Percentiles rank a stretch among this genome's conserved stretches.
Conservation (phyloP, 2,888 invertebrate genomes). For the Mystacides longicornis region DNA sequence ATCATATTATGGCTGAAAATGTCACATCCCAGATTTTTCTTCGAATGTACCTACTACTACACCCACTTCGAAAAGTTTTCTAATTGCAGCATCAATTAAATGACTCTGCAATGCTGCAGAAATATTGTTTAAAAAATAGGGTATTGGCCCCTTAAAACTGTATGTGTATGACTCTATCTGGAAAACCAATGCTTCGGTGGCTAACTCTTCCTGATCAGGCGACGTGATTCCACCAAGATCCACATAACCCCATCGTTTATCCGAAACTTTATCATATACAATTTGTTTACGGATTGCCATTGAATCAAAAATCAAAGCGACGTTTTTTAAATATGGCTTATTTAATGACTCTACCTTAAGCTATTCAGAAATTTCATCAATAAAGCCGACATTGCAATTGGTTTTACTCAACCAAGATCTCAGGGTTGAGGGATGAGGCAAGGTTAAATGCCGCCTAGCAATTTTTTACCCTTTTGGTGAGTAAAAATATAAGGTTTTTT, state of each 20-base stretch:
- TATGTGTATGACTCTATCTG: slow-evolving; percentile 23
- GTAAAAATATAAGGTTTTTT: slow-evolving; percentile 19
- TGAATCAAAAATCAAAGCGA: slow-evolving; percentile 23
- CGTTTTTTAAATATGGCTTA: slow-evolving; percentile 14
- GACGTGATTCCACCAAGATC: slow-evolving; percentile 24
- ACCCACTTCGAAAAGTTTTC: background rate
- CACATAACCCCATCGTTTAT: slow-evolving; percentile 23
- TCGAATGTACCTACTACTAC: too few species aligned
- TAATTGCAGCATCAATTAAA: background rate
- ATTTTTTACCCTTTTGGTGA: slow-evolving; percentile 19
- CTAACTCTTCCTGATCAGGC: slow-evolving; percentile 10
- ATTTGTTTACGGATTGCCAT: slow-evolving; percentile 20
- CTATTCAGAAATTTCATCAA: slow-evolving; percentile 18
- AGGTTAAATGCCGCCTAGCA: slow-evolving; percentile 14
- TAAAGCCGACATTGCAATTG: slow-evolving; percentile 24
- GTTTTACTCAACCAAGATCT: slow-evolving; percentile 2
- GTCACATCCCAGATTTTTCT: background rate
- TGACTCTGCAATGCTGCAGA: background rate
- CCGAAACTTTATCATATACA: slow-evolving; percentile 18
- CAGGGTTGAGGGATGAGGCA: slow-evolving; percentile 17
- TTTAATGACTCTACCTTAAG: slow-evolving; percentile 13
- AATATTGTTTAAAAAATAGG: slow-evolving; percentile 25
- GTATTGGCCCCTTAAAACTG: slow-evolving; percentile 26
- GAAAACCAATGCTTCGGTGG: slow-evolving; percentile 25
- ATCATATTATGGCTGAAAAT: background rate